These are phyloP conservation scores for Heliconius charithonia DNA, from an alignment of 2,888 invertebrate genomes.

Conservation along the genomic window DNA sequence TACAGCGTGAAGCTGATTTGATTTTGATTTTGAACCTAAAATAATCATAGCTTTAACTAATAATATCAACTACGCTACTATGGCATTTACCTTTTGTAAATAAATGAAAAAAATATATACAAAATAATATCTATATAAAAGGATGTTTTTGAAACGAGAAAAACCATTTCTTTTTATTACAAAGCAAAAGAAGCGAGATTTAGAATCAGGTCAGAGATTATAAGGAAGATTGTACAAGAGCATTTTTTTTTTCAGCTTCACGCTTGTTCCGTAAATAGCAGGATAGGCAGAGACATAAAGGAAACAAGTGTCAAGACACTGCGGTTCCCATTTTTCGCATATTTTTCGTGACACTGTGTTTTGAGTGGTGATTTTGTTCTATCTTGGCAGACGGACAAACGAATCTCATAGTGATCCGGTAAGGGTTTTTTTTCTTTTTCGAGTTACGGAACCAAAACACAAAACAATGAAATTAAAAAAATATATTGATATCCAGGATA, in stretches of 20 bases:
- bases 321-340: too few relatives aligned
- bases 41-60: not conserved
- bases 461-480: not conserved
- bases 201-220: constrained; percentile 15
- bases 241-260: not conserved
- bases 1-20: too few relatives aligned
- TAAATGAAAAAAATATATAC: not conserved
- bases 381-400: too few relatives aligned
- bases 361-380: too few relatives aligned
- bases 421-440: not conserved
- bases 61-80: not conserved
- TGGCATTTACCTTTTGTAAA: not conserved
- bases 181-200: constrained; percentile 6
- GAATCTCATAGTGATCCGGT: too few relatives aligned
- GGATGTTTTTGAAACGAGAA: constrained; percentile 19
- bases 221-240: constrained; percentile 7
- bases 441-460: not conserved
- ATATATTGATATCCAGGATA: not conserved
- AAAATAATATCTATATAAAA: constrained; percentile 9
- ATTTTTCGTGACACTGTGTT: too few relatives aligned
- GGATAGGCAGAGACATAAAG: not conserved
- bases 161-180: constrained; percentile 13
- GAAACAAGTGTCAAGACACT: not conserved
- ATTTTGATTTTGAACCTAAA: too few relatives aligned
- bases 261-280: not conserved